Evolutionary conservation across 2,888 invertebrate species (phyloP), one percentile per base, ranked within the genome.

Genomic region (Meganola albula): DNA sequence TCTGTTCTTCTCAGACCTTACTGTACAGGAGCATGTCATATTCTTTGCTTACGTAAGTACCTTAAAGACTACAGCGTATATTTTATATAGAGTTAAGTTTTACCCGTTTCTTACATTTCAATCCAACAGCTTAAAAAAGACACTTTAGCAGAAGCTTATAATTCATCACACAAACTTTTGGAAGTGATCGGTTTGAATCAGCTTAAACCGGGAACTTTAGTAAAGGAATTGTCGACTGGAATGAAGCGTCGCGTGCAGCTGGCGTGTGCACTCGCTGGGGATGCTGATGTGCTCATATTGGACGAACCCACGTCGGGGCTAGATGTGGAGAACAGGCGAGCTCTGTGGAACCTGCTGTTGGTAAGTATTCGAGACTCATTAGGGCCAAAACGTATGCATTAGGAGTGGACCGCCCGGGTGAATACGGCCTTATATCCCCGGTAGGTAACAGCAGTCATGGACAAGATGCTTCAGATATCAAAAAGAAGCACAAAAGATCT

Each of bases 271-370:
- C 11, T 48, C 20, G 47, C 21, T 9, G 11, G 30, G 1, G 39
- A 34, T 1, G 24, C 37, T 4, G 34, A 51, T 6, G 32, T 48
- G 0, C 22, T 48, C 10, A 29, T 48, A 1, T 14, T 48, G 8
- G 48, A 48, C 22, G 51, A 50, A 8, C 48, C 48, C 0, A 48
- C 48, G 5, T 27, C 23, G 2, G 37, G 39, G 2, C 40, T 48
- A 47, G 2, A 89, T 21, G 24, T 50, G 12, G 48, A 42, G 13
- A 12, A 30, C 6, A 31, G 30, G 14, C 47, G 34, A 22, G 26
- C 23, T 10, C 26, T 48, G 1, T 48, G 48, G 48, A 35, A 48
- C 10, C 9, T 50, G 1, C 14, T 48, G 7, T 36, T 50, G 51
- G 48, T 48, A 37, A 22, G 14, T n/a, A n/a, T n/a, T n/a, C n/a